Evolutionary conservation across 30 jellyfish, hydroid and myxozoan species (phyloP).

Genomic region (Phacellophora camtschatica): DNA sequence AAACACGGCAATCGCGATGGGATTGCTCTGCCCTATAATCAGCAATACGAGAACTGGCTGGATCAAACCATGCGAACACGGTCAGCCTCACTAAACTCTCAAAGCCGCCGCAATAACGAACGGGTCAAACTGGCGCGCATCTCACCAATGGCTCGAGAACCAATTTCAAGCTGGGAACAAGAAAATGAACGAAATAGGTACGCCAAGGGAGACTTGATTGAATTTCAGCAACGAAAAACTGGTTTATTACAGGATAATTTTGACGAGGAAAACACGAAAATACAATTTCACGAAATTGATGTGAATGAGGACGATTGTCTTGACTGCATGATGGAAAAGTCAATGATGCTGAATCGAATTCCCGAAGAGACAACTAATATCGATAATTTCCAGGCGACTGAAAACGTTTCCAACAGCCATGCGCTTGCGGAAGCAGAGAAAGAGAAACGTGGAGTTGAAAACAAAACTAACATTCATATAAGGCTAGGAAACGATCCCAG

Average conservation of each 20-base stretch:
- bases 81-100: not conserved
- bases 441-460: not conserved
- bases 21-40: too few species aligned
- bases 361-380: not conserved
- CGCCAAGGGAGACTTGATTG: not conserved
- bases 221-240: not conserved
- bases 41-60: too few species aligned
- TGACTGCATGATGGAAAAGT: not conserved
- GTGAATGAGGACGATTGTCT: not conserved
- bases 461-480: not conserved
- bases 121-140: slow-evolving; percentile 55
- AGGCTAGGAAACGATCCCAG: not conserved
- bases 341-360: not conserved
- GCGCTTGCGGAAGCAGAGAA: too few species aligned
- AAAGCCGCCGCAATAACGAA: not conserved
- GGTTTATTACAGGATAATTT: not conserved
- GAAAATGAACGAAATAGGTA: not conserved
- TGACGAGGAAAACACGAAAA: not conserved
- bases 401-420: not conserved
- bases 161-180: not conserved
- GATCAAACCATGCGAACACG: too few species aligned
- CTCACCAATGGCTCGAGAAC: slow-evolving; percentile 62
- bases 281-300: not conserved
- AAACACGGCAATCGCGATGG: not conserved
- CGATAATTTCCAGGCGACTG: not conserved